Percentiles rank a stretch among this genome's conserved stretches.
Evolutionary conservation across 2,888 invertebrate species (phyloP).

Genomic region (Mesorhabditis sp.): DNA sequence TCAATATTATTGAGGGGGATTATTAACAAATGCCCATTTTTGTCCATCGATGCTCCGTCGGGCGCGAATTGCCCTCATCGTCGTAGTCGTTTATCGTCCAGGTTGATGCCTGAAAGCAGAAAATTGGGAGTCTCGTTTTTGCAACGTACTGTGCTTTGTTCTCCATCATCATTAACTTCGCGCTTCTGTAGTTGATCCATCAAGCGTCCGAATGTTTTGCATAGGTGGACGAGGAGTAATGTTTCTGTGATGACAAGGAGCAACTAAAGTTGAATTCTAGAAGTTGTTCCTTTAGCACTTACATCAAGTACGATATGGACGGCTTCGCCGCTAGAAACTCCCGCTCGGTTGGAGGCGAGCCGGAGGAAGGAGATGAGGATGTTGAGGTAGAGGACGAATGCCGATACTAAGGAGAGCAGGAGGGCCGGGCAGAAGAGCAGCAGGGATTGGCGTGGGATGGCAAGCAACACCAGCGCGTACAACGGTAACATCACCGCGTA

Average conservation of each 20-base stretch:
- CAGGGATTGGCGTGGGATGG: background rate
- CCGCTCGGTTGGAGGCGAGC: background rate
- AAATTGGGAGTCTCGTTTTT: background rate
- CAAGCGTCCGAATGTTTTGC: background rate
- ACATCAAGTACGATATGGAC: background rate
- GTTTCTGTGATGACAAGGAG: background rate
- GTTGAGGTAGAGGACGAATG: conserved; percentile 2
- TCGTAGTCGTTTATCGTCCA: background rate
- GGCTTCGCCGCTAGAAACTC: background rate
- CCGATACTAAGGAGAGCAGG: background rate
- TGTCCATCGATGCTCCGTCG: conserved; percentile 1
- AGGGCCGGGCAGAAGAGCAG: conserved; percentile 2
- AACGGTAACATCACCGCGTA: conserved; percentile 6
- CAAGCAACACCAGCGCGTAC: background rate
- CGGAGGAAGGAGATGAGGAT: conserved; percentile 7
- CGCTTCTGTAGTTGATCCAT: conserved; percentile 4
- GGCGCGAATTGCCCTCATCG: background rate
- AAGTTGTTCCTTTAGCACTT: background rate
- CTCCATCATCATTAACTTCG: background rate
- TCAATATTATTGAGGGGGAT: background rate
- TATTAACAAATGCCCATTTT: conserved; percentile 5
- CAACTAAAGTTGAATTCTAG: background rate
- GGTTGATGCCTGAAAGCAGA: background rate
- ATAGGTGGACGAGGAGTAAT: background rate
- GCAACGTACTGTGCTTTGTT: background rate